phyloP scores from a whole-genome alignment of 2,113 vertebrate genomes.

The Scolopax mira region DNA sequence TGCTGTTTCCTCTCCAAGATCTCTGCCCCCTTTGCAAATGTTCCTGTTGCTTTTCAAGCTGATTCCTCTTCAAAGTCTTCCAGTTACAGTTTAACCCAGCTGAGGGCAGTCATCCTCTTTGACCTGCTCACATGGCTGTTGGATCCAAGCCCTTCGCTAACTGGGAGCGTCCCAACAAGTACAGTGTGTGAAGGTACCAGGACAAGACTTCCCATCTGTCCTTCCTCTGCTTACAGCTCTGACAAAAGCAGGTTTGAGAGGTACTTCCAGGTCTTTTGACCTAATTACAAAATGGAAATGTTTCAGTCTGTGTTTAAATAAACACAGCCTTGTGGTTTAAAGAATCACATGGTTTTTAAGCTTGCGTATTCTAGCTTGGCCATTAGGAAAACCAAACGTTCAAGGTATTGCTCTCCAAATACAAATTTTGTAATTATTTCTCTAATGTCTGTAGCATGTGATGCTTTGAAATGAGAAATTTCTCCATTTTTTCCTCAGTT shows the following conservation, averaged over 20 bases:
- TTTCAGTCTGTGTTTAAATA: neutral
- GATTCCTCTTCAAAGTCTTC: neutral
- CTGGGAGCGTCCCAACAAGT: neutral
- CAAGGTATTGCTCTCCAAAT: neutral
- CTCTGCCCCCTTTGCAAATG: neutral
- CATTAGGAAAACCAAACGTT: neutral
- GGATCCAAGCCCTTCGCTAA: neutral
- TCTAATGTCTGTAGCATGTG: neutral
- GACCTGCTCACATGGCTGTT: fast-evolving
- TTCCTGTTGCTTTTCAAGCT: neutral
- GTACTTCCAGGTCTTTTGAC: neutral
- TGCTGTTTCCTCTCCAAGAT: neutral
- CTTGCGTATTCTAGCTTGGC: neutral
- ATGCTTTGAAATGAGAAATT: neutral
- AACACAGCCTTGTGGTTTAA: neutral
- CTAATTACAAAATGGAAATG: neutral
- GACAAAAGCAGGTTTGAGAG: neutral
- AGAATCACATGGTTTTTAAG: neutral
- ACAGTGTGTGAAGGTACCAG: neutral
- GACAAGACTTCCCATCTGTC: neutral
- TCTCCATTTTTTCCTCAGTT: neutral
- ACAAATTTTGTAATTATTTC: neutral
- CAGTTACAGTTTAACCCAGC: neutral
- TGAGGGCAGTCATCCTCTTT: neutral
- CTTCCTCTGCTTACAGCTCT: neutral